Conservation (phyloP, 2,113 vertebrate species). For the Neodontobutis hainanensis region DNA sequence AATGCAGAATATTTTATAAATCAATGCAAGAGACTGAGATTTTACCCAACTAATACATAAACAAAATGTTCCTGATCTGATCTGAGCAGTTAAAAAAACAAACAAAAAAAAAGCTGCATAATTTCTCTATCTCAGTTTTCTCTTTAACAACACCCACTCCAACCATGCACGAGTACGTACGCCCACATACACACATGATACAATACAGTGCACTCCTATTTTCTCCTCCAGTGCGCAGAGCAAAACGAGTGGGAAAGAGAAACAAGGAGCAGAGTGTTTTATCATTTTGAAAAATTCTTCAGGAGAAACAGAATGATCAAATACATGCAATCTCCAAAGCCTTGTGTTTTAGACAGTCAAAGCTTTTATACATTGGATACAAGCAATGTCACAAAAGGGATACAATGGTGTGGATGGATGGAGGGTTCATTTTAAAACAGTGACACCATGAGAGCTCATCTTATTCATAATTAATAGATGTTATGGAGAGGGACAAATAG, state of each 20-base stretch:
- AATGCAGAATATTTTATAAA: constrained; percentile 18
- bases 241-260: constrained; percentile 59
- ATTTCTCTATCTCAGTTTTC: constrained; percentile 41
- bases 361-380: background rate
- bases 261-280: constrained; percentile 31
- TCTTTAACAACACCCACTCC: constrained; percentile 54
- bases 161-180: constrained; percentile 40
- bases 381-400: constrained; percentile 24
- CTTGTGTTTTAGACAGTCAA: constrained; percentile 6
- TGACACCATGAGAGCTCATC: constrained; percentile 20
- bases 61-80: constrained; percentile 13
- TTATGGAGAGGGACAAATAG: constrained; percentile 46
- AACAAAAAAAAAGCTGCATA: constrained; percentile 15
- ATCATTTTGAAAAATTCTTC: constrained; percentile 43
- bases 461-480: constrained; percentile 52
- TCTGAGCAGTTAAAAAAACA: constrained; percentile 7
- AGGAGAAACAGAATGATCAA: constrained; percentile 43
- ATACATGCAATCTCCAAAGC: constrained; percentile 27
- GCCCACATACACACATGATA: constrained; percentile 20
- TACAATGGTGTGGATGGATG: constrained; percentile 22
- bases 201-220: constrained; percentile 41
- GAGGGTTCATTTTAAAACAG: constrained; percentile 15
- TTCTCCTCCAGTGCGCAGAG: constrained; percentile 52
- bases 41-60: constrained; percentile 21
- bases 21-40: constrained; percentile 22